Evolutionary conservation across 2,888 invertebrate genomes (phyloP), one percentile per base, ranked within the genome.

Genomic region (Deilephila elpenor): DNA sequence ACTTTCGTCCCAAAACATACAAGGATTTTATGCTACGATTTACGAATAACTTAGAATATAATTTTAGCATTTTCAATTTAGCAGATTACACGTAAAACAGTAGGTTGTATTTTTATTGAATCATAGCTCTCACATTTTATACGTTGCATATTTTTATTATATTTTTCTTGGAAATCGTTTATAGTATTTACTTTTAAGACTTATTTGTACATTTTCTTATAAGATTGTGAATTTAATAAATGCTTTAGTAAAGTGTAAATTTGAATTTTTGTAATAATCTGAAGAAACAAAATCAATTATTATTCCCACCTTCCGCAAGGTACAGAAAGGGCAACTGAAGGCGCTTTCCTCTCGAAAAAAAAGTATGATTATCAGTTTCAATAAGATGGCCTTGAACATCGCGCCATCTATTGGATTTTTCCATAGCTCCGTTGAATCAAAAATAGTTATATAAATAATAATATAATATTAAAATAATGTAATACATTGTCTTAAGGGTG

Each of bases 131-230:
- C 25, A 60, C 59, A 44, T 25, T 25, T 59, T 60, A 60, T 60
- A 60, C 29, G 29, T 60, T 59, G 59, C 60, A 60, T 29, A 25
- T 60, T 29, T 60, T 14, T 25, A 60, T 29, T 60, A 59, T 20
- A 59, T 59, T 20, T 25, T 59, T 59, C 25, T 20, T 59, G 59
- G 44, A 14, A 25, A 60, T 60, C 25, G 60, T 60, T 60, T 60
- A 14, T 60, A 25, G 60, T 60, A 4, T 64, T 62, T 29, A 72
- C 5, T 64, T 56, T 56, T 56, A 53, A 44, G 59, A 71, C 20
- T 60, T 72, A 20, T 56, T 70, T 72, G 37, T 72, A 72, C 71
- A 32, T 29, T 72, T 51, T 72, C 34, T 20, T 32, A 34, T 72
- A 72, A 72, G 53, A 51, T 61, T 71, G 20, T 60, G 14, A 62